Conservation (phyloP, 1,140 invertebrate genomes). For the Antheraea mylitta region DNA sequence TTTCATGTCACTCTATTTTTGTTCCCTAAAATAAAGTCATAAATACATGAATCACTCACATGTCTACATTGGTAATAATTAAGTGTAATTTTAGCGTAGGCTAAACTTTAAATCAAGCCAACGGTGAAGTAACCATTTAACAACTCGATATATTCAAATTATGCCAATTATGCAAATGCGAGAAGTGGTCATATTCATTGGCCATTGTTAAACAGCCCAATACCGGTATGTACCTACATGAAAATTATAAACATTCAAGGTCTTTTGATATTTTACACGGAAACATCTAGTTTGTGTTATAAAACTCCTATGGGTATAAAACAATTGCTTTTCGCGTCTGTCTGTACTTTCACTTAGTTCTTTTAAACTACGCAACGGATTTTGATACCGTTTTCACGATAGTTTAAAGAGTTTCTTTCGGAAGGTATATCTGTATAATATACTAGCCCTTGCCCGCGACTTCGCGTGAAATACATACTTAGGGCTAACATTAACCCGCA, state of each 20-base stretch:
- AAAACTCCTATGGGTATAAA: too few relatives aligned
- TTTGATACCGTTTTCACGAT: too few relatives aligned
- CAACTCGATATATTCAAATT: conserved; percentile 26
- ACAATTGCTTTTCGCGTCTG: too few relatives aligned
- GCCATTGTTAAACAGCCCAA: not conserved
- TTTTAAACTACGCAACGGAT: too few relatives aligned
- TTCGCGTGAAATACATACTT: too few relatives aligned
- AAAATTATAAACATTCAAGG: not conserved
- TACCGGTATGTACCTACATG: not conserved
- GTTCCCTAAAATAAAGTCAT: not conserved
- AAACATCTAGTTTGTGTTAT: not conserved
- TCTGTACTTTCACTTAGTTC: too few relatives aligned
- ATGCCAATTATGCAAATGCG: conserved; percentile 46
- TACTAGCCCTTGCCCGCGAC: too few relatives aligned
- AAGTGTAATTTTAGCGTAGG: conserved; percentile 7
- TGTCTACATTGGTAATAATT: not conserved
- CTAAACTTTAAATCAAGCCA: not conserved
- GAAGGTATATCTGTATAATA: too few relatives aligned
- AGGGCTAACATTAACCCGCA: too few relatives aligned
- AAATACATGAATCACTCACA: not conserved
- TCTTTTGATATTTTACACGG: not conserved
- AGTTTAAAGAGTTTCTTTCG: too few relatives aligned
- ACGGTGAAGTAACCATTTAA: conserved; percentile 12
- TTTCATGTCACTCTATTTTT: too few relatives aligned
- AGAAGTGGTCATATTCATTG: not conserved